Evolutionary conservation across 2,113 vertebrate species (phyloP).

Genomic region (Catharus bicknelli): DNA sequence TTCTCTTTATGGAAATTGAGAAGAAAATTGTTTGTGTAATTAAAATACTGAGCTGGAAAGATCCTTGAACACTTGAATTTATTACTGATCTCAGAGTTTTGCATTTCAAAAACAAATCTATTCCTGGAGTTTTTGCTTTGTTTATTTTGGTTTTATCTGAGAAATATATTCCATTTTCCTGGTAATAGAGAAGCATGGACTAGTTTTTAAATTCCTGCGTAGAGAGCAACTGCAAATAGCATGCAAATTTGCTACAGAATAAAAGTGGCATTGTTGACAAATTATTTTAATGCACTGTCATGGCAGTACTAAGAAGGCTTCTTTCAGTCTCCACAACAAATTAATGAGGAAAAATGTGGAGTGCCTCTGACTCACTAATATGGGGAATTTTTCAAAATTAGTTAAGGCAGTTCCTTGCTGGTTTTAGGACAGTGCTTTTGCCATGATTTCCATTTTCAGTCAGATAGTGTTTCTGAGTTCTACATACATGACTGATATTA

Average conservation of each 20-base stretch:
- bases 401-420: not conserved
- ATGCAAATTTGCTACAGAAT: not conserved
- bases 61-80: not conserved
- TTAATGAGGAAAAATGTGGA: not conserved
- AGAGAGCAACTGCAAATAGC: not conserved
- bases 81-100: not conserved
- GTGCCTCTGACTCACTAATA: not conserved
- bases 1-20: not conserved
- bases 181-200: not conserved
- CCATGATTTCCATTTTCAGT: not conserved
- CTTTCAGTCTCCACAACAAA: not conserved
- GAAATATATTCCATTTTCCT: not conserved
- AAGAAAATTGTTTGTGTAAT: not conserved
- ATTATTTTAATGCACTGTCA: not conserved
- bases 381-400: not conserved
- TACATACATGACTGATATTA: not conserved
- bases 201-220: not conserved
- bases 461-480: not conserved
- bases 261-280: not conserved
- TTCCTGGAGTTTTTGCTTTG: not conserved
- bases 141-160: not conserved
- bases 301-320: not conserved
- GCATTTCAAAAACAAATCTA: not conserved
- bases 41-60: not conserved
- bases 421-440: not conserved